Percentiles rank a stretch among this genome's conserved stretches.
Evolutionary conservation across 2,113 vertebrate genomes (phyloP).

Genomic region (Mastomys coucha): DNA sequence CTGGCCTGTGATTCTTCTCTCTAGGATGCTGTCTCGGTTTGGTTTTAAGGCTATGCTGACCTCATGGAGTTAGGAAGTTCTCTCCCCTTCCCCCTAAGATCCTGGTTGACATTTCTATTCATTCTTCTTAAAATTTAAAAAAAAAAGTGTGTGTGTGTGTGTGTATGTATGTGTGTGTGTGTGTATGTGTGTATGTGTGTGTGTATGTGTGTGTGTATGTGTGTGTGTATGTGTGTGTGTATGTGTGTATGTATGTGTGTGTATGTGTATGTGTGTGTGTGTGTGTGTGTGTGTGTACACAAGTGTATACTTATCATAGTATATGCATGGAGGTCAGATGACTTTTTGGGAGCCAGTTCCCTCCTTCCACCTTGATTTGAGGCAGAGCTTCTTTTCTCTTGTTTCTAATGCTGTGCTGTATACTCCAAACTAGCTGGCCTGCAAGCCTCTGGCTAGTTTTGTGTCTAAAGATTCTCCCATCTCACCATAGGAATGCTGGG

Average conservation of each 20-base stretch:
- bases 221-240: neutral
- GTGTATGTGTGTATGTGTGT: neutral
- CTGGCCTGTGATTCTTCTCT: neutral
- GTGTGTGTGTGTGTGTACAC: neutral
- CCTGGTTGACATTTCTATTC: neutral
- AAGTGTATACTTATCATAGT: too few species aligned
- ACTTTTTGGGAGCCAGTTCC: neutral
- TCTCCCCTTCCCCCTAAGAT: neutral
- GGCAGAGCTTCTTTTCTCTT: neutral
- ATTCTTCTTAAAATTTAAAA: neutral
- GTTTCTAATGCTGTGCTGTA: neutral
- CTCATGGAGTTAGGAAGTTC: neutral
- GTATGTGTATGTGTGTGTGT: neutral
- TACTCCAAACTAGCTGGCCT: neutral
- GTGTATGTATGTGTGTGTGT: neutral
- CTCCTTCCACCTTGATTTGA: neutral
- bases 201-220: neutral
- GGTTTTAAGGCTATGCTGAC: neutral
- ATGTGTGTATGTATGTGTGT: neutral
- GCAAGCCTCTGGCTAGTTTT: neutral
- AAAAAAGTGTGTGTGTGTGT: neutral
- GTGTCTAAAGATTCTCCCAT: neutral
- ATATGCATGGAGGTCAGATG: neutral
- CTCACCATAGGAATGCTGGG: neutral
- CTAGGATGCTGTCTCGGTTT: neutral